Evolutionary conservation across 2,888 invertebrate genomes (phyloP), one percentile per base, ranked within the genome.

Genomic region (Dolichomitus sp.): DNA sequence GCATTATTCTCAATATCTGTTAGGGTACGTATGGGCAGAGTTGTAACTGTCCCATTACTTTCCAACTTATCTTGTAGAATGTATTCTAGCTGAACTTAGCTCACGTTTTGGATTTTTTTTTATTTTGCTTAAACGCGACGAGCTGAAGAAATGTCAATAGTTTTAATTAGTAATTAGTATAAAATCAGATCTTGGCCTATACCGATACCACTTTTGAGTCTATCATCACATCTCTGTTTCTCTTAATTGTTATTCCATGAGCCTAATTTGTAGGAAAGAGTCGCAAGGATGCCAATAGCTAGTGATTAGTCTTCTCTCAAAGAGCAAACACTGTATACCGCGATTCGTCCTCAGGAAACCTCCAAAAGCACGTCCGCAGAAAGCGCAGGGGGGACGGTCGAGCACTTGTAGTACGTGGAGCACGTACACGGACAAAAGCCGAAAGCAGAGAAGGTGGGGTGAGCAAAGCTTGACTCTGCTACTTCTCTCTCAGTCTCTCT

Each of bases 371-470:
- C 74, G 78, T 78, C 40, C 50, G 50, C 45, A 23, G 6, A 52
- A n/a, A 65, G 63, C 23, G 50, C 57, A 45, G 9, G n/a, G 65
- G 19, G 45, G 40, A 70, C 48, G 57, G 66, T 54, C 57, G 61
- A 48, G n/a, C 33, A 59, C 57, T 33, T 33, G 57, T n/a, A 59
- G 33, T n/a, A 59, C 57, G 57, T 59, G 30, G 33, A 33, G 57
- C 74, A 74, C 52, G 69, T 65, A n/a, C 37, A 27, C 50, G 77
- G 63, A 27, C 50, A 69, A 74, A 78, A 63, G 37, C 45, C 52
- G 57, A 69, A 66, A 75, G 65, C 40, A 42, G 65, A 40, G 40
- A 65, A 59, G 66, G 68, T 72, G 17, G 66, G 45, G 52, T 57
- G 72, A 65, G 73, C 30, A 45, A 59, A 72, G 33, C 45, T 59